Percentiles rank a stretch among this genome's conserved stretches.
phyloP scores from a whole-genome alignment of 2,888 invertebrate species.

The Mythimna impura region DNA sequence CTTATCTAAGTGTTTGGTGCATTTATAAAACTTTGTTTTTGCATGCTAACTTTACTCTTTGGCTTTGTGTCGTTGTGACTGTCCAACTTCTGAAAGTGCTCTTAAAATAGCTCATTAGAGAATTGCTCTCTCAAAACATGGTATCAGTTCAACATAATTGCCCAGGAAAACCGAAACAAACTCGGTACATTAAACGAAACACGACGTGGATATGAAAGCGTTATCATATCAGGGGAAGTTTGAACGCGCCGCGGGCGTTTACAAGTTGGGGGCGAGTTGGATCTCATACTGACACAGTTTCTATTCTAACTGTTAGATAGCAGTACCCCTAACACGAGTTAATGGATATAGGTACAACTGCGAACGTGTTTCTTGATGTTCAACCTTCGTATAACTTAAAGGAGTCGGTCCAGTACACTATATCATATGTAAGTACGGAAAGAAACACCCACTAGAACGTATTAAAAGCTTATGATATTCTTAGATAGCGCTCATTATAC shows the following conservation, averaged over 20 bases:
- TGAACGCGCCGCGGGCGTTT: conserved; percentile 68
- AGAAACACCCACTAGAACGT: no score
- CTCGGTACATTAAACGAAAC: conserved; percentile 70
- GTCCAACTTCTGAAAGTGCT: conserved; percentile 17
- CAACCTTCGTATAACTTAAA: not conserved
- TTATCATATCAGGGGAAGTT: conserved; percentile 76
- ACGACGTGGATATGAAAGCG: conserved; percentile 72
- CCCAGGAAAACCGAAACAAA: conserved; percentile 64
- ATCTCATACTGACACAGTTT: conserved; percentile 77
- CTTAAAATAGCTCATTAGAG: conserved; percentile 18
- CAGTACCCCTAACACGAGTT: conserved; percentile 54
- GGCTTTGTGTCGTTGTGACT: not conserved
- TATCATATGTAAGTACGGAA: no score
- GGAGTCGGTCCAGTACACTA: no score
- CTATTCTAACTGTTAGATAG: conserved; percentile 69
- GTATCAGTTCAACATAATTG: conserved; percentile 47
- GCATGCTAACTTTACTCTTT: not conserved
- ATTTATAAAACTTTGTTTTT: not conserved
- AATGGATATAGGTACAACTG: conserved; percentile 49
- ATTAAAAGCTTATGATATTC: no score
- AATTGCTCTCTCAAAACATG: not conserved
- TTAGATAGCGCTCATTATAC: no score
- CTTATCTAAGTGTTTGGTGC: not conserved
- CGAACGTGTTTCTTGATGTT: conserved; percentile 3
- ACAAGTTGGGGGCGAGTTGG: conserved; percentile 73